Base-by-base conservation (phyloP, 2,797 vertebrate species). In the Chelmon rostratus region DNA sequence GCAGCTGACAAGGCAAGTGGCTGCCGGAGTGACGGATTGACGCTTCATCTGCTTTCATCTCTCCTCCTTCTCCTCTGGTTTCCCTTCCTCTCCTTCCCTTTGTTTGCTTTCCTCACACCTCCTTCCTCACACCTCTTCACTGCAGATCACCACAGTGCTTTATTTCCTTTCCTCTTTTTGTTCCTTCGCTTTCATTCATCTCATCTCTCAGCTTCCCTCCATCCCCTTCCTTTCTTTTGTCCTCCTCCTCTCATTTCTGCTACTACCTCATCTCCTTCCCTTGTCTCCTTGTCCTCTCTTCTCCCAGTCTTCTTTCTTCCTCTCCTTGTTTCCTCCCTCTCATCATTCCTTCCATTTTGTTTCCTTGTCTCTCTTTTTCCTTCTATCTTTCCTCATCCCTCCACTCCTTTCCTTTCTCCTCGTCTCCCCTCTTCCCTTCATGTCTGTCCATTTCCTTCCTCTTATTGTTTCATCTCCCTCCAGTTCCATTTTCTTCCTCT, bases 1-100 rank as follows among this genome's bases (percentile, higher is more conserved):
- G 84, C 87, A 79, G 81, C 85, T 87, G 91, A 89, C 86, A 74
- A 13, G 81, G 13, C 59, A 81, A 89, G 86, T 73, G 86, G 75
- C 68, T 69, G 78, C 84, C 89, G 18, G 46, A 46, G 81, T 81
- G 89, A 92, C 40, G 21, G 79, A 91, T 89, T 0, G 78, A 71
- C n/a, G 31, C 78, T 23, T 25, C 63, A 10, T 15, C 79, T 57
- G 46, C 70, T 16, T 42, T 58, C 63, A 9, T 65, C 49, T 76
- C 69, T 52, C 31, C 44, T 49, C n/a, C 16, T 52, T 44, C 57
- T 65, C 23, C 35, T 54, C 33, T 13, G 1, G 18, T 42, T 16
- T 37, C 12, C 2, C 16, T 5, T 13, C 10, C 7, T 33, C 44
- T 42, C 13, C 65, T 47, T 38, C 67, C 47, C n/a, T 12, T 23